Evolutionary conservation across 2,888 invertebrate species (phyloP).

Genomic region (Oeneis ivallda): DNA sequence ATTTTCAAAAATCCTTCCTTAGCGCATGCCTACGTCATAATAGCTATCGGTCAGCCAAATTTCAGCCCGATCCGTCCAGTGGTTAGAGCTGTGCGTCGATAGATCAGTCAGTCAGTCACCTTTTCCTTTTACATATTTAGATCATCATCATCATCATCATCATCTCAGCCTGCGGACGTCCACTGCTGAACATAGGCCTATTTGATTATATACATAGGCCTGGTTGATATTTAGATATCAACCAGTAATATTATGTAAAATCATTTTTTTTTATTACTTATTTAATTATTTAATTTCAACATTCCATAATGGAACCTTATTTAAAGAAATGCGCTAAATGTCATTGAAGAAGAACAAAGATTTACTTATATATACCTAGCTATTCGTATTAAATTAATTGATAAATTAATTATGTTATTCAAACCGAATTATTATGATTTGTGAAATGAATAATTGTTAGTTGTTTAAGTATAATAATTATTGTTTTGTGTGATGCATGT

Average conservation of each 20-base stretch:
- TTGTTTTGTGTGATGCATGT: conserved; percentile 17
- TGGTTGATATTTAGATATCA: too few species aligned
- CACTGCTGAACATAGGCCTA: too few species aligned
- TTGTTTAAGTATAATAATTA: not conserved
- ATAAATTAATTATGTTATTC: conserved; percentile 1
- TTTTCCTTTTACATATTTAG: too few species aligned
- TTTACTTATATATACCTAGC: not conserved
- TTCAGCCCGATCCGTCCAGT: too few species aligned
- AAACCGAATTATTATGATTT: conserved; percentile 28
- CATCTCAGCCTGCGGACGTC: too few species aligned
- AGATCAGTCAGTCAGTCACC: too few species aligned
- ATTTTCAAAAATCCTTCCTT: too few species aligned
- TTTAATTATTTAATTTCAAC: not conserved
- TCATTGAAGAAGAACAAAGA: not conserved
- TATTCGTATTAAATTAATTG: not conserved
- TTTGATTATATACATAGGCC: too few species aligned
- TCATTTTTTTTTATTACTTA: not conserved
- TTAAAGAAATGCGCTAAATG: not conserved
- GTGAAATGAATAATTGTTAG: not conserved
- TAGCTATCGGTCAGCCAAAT: too few species aligned
- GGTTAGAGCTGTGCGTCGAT: too few species aligned
- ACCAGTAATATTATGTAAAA: not conserved
- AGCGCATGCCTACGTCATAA: too few species aligned
- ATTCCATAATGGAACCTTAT: not conserved
- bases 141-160: too few species aligned